Base-by-base conservation (phyloP, 2,888 invertebrate species). In the Erpobdella octoculata region DNA sequence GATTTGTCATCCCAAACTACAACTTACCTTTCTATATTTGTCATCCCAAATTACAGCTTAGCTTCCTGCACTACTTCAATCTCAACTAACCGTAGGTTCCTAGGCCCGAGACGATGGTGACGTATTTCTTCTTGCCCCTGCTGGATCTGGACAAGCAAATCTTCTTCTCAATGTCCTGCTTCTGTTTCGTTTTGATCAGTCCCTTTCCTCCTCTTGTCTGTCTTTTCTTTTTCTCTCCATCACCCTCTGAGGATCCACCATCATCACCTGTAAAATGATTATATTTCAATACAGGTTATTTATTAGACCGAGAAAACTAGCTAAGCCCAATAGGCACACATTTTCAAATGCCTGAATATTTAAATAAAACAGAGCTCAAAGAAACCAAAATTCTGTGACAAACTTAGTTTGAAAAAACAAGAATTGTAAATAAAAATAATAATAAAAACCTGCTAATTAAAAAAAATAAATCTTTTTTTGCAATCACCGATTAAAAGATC, bases 181-280 rank as follows among this genome's bases (percentile, higher is more conserved):
- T 93, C 86, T 94, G 94, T 84, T 94, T 95, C 12, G 93, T 89
- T 83, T 95, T 95, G 72, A 94, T 88, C 86, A 93, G 89, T 48
- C 94, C 97, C 83, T 95, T 95, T 9, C 97, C 97, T 46, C 97
- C 97, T 64, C 97, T 88, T 82, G 95, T 97, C 81, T 97, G 96
- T 25, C 94, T 86, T 81, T 94, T 94, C 83, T 94, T 95, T 83
- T 95, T 93, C 82, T 94, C 93, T 81, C 92, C 93, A 48, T 78
- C 80, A 9, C 76, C 79, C 37, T 71, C 74, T 9, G 48, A 46
- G 8, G 48, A 15, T 21, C 28, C 53, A 25, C 53, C 53, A n/a
- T 53, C 53, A n/a, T 53, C 53, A 1, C 53, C 53, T 18, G 18
- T 53, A 21, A 28, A n/a, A n/a, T n/a, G n/a, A n/a, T n/a, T n/a